Evolutionary conservation across 1,140 invertebrate genomes (phyloP), one percentile per base, ranked within the genome.

Genomic region (Linepithema humile): DNA sequence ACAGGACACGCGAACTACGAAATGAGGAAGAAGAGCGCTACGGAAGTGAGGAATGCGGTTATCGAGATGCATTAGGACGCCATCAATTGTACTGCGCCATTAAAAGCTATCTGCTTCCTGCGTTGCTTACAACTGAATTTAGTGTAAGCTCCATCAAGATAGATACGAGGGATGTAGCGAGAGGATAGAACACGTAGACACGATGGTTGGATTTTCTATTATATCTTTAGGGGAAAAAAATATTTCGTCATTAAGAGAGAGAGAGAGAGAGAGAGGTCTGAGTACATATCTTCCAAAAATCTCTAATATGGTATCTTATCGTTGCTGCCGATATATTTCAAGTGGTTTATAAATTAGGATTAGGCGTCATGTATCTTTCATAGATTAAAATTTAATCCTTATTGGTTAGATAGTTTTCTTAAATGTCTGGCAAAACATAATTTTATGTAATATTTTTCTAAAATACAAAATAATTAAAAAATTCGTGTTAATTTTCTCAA

Each of bases 71-170:
- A 91, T 91, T 91, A 91, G 84, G 69, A 62, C 74, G 84, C 64
- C 85, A 88, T 85, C 74, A 84, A 80, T n/a, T n/a, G n/a, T n/a
- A n/a, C n/a, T 60, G 65, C 35, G 80, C 89, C 86, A 91, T 91
- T 91, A 91, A 86, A 88, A 85, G 70, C 80, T 88, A 88, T 90
- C 86, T 85, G 84, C 82, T 85, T 60, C 74, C 75, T 65, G 84
- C 75, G 74, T 86, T 89, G 84, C 87, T 91, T 90, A 84, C 85
- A 89, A 88, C 85, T 72, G 84, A 91, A 91, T 90, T 90, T 91
- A 91, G 87, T 90, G 75, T 87, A 88, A 91, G 85, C 60, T 62
- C 43, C 50, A 38, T 26, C 7, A n/a, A 43, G 15, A 15, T 45
- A 15, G 0, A 15, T 10, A 43, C 43, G 43, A 45, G 15, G 43